Evolutionary conservation across 2,113 vertebrate genomes (phyloP).

Genomic region (Caracal caracal): DNA sequence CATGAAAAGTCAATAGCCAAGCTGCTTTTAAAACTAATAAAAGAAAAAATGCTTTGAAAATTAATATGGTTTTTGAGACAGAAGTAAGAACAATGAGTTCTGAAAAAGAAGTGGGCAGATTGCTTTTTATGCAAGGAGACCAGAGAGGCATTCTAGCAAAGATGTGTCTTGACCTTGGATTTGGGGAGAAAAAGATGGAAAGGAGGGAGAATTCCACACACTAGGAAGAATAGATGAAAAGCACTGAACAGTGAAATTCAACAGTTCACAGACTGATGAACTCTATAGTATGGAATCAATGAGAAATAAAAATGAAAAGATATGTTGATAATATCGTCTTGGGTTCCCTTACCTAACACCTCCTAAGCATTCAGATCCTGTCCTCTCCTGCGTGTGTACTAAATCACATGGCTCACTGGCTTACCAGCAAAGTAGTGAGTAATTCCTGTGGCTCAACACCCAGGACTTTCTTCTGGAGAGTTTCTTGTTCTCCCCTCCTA

Average conservation of each 20-base stretch:
- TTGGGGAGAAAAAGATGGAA: background rate
- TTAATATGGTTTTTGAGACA: background rate
- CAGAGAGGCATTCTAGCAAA: background rate
- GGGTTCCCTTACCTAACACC: background rate
- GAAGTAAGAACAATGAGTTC: background rate
- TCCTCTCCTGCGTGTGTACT: background rate
- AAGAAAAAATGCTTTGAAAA: background rate
- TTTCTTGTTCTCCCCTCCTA: background rate
- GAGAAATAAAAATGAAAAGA: background rate
- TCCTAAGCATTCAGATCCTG: background rate
- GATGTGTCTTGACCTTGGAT: background rate
- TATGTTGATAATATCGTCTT: background rate
- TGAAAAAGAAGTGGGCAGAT: background rate
- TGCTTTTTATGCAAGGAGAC: background rate
- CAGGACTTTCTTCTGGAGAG: background rate
- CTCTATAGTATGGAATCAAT: background rate
- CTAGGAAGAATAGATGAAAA: background rate
- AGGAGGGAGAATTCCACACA: background rate
- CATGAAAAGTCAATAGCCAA: background rate
- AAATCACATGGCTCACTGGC: background rate
- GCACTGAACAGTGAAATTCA: background rate
- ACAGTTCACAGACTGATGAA: background rate
- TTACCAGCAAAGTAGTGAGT: background rate
- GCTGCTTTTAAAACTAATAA: background rate
- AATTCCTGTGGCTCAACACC: background rate